Evolutionary conservation across 2,113 vertebrate genomes (phyloP), one percentile per base, ranked within the genome.

Genomic region (Lichenostomus cassidix): DNA sequence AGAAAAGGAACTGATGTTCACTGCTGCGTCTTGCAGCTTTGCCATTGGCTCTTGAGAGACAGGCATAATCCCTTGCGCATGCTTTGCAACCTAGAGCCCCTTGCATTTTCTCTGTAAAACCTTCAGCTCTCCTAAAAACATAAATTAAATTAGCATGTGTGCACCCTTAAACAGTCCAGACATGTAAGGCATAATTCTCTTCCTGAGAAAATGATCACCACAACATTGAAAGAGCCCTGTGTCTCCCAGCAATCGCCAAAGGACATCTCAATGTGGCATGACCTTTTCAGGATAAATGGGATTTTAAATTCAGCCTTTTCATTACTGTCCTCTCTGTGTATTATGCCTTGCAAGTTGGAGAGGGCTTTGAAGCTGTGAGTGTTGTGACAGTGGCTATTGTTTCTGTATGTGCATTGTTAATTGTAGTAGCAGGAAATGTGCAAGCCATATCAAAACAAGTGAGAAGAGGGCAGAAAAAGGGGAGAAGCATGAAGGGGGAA

Each of bases 301-400:
- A 94, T 97, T 97, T 98, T 85, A 88, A 96, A 96, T 90, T 89
- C 95, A 93, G 79, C 64, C 96, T 96, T 97, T 97, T 96, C 91
- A 62, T 95, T 93, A 83, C 87, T 27, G 47, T 83, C 68, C 60
- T 89, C 89, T 94, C 91, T 92, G 41, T 87, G 64, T 79, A 77
- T 84, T 94, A 47, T 60, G 79, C 69, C 81, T 96, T 92, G 89
- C 53, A 94, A 96, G 73, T 92, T 91, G 91, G 91, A 90, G 74
- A 14, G 42, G 62, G 81, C 85, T 97, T 96, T 96, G 87, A 96
- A 94, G 83, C 46, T 56, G 59, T 70, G 88, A 94, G 55, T 85
- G 46, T 93, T 96, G 62, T 81, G 90, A 86, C 76, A 63, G 50
- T 80, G 87, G 53, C 76, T 87, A 83, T 97, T 96, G 87, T 97